phyloP scores from a whole-genome alignment of 1,140 invertebrate genomes.

The Drosophila busckii region DNA sequence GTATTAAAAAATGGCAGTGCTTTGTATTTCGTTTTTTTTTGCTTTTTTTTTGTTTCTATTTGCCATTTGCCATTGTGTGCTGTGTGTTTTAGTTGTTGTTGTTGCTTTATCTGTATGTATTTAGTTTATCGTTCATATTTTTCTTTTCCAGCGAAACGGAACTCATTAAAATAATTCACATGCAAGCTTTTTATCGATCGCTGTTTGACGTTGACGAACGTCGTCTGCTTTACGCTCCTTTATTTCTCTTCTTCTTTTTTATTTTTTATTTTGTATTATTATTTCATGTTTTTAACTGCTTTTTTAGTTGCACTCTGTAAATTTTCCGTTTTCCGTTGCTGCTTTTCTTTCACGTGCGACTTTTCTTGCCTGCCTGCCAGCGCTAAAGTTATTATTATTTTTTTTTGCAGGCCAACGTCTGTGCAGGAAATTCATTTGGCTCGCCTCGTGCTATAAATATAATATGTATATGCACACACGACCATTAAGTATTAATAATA shows the following conservation, averaged over 20 bases:
- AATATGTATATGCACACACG: constrained; percentile 41
- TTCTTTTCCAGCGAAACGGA: constrained; percentile 70
- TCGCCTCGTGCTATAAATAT: constrained; percentile 59
- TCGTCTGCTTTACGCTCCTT: constrained; percentile 37
- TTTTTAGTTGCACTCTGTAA: constrained; percentile 52
- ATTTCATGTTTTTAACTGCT: constrained; percentile 35
- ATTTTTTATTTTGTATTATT: constrained; percentile 22
- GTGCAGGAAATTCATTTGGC: constrained; percentile 71
- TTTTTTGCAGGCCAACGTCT: constrained; percentile 40
- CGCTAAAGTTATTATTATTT: constrained; percentile 12
- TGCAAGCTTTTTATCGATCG: constrained; percentile 75
- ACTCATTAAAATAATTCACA: constrained; percentile 77
- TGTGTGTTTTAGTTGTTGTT: constrained; percentile 17
- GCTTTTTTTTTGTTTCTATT: constrained; percentile 3
- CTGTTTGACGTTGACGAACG: constrained; percentile 69
- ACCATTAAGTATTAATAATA: constrained; percentile 74
- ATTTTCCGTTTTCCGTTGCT: constrained; percentile 68
- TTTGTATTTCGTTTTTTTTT: constrained; percentile 48
- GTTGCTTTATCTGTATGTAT: constrained; percentile 55
- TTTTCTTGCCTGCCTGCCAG: constrained; percentile 16
- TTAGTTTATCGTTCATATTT: constrained; percentile 75
- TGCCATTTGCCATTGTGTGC: constrained; percentile 34
- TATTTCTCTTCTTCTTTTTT: constrained; percentile 12
- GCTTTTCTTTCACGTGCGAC: constrained; percentile 26
- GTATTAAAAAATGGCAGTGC: constrained; percentile 43